Percentiles rank a stretch among this genome's conserved stretches.
phyloP scores from a whole-genome alignment of 2,888 invertebrate genomes.

The Cryptus viduatorius region DNA sequence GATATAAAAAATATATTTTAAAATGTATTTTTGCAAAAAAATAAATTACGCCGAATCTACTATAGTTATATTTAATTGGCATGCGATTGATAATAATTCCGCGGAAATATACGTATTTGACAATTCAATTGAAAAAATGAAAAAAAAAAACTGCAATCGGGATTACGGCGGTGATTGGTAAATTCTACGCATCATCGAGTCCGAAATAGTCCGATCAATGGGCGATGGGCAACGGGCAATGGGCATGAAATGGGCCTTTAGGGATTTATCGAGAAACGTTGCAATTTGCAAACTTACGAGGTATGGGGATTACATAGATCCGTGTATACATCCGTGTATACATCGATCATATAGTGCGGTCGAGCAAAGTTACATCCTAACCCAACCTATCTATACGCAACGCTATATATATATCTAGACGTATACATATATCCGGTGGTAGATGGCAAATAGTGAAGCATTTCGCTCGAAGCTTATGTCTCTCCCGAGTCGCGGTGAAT shows the following conservation, averaged over 20 bases:
- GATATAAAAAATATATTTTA: too few relatives aligned
- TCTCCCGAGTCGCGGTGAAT: neutral
- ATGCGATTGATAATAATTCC: too few relatives aligned
- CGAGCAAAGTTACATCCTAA: slow-evolving; percentile 1
- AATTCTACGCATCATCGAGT: neutral
- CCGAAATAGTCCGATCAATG: neutral
- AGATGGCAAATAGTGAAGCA: neutral
- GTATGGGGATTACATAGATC: slow-evolving; percentile 14
- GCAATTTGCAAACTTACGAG: slow-evolving; percentile 19
- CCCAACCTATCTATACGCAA: neutral
- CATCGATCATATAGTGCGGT: slow-evolving; percentile 12
- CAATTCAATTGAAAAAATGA: too few relatives aligned
- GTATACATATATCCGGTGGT: neutral
- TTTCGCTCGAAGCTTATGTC: slow-evolving; percentile 1
- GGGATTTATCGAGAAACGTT: slow-evolving; percentile 13
- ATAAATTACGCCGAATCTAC: too few relatives aligned
- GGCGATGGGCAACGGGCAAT: too few relatives aligned
- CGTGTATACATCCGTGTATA: slow-evolving; percentile 3
- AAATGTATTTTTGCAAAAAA: too few relatives aligned
- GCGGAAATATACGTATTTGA: too few relatives aligned
- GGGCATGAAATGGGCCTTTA: neutral
- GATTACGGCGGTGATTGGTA: too few relatives aligned
- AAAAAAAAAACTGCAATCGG: too few relatives aligned
- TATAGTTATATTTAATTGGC: too few relatives aligned
- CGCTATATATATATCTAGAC: neutral